These are phyloP conservation scores for Talpa occidentalis DNA, from an alignment of 2,113 vertebrate genomes.

Conservation along the genomic window DNA sequence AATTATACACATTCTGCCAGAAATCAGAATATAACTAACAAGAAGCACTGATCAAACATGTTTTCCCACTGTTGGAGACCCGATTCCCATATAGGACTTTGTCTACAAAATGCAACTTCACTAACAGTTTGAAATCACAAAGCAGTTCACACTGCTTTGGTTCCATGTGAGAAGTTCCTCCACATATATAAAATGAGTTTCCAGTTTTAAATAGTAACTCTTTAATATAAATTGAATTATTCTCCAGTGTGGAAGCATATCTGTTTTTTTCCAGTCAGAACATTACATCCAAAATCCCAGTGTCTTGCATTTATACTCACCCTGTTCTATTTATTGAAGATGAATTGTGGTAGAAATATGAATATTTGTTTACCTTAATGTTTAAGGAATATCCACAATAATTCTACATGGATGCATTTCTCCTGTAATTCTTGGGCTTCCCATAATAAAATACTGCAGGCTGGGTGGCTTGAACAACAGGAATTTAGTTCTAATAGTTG, in stretches of 20 bases:
- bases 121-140: conserved; percentile 22
- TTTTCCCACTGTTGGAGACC: background rate
- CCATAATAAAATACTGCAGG: background rate
- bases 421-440: background rate
- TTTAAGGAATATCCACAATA: background rate
- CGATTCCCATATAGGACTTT: background rate
- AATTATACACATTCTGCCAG: background rate
- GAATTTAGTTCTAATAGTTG: background rate
- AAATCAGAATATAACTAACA: conserved; percentile 48
- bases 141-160: background rate
- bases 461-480: background rate
- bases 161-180: background rate
- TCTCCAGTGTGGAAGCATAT: background rate
- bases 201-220: background rate
- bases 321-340: background rate
- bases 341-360: background rate
- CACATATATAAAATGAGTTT: background rate
- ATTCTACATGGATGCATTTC: background rate
- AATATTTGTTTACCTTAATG: background rate
- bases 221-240: background rate
- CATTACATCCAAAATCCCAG: background rate
- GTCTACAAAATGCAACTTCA: background rate
- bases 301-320: background rate
- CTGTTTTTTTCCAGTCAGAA: background rate
- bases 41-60: background rate